phyloP scores from a whole-genome alignment of 2,113 vertebrate species.

The Sardina pilchardus region DNA sequence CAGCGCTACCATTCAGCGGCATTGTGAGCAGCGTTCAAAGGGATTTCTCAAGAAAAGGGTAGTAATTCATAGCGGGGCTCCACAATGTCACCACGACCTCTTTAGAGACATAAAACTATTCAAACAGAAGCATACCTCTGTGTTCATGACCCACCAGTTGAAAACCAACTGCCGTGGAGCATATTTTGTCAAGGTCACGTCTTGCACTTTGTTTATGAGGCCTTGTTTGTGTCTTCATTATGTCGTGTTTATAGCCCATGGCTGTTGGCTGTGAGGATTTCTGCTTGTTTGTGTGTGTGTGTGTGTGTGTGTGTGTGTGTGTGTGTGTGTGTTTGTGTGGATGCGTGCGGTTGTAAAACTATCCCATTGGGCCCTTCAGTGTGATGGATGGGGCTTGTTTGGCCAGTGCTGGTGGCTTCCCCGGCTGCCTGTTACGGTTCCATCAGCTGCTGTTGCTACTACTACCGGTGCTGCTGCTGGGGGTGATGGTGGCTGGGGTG shows the following conservation, averaged over 20 bases:
- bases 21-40: not conserved
- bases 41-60: not conserved
- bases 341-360: not conserved
- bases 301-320: not conserved
- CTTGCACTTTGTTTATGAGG: not conserved
- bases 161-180: not conserved
- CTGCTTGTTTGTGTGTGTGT: constrained; percentile 20
- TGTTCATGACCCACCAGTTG: not conserved
- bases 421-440: not conserved
- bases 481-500: too few relatives aligned
- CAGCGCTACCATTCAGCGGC: not conserved
- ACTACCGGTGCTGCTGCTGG: too few relatives aligned
- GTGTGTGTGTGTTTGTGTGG: not conserved
- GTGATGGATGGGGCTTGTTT: constrained; percentile 1
- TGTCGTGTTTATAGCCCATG: not conserved
- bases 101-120: not conserved
- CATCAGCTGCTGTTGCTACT: not conserved
- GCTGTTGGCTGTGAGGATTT: not conserved
- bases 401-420: not conserved
- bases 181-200: constrained; percentile 4
- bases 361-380: not conserved
- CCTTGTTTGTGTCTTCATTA: not conserved
- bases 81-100: not conserved
- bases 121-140: not conserved
- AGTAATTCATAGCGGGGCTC: not conserved